Percentiles rank a stretch among this genome's conserved stretches.
These are phyloP conservation scores for Diadumene lineata DNA, from an alignment of 92 coral and sea anemone genomes.

Conservation along the genomic window DNA sequence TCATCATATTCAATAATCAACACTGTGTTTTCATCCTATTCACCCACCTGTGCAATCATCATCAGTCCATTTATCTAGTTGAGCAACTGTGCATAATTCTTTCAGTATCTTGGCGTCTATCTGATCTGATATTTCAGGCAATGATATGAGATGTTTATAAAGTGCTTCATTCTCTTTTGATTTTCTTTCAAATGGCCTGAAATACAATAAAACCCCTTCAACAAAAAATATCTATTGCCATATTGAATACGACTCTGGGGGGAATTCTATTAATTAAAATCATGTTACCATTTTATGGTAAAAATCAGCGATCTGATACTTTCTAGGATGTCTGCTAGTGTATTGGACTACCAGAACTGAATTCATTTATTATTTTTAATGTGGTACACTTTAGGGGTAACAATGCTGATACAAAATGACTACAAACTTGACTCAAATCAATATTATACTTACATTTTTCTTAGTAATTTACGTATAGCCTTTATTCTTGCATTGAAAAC, in stretches of 20 bases:
- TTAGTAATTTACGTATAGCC: slow-evolving; percentile 68
- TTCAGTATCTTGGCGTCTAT: slow-evolving; percentile 62
- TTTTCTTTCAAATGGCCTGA: slow-evolving; percentile 96
- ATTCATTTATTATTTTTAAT: no score
- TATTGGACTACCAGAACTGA: no score
- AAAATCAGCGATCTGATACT: no score
- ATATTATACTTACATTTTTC: slow-evolving; percentile 72
- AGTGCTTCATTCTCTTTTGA: slow-evolving; percentile 78
- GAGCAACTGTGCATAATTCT: slow-evolving; percentile 83
- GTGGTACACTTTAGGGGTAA: no score
- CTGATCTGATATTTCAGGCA: slow-evolving; percentile 71
- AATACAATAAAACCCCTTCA: not conserved
- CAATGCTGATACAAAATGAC: not conserved
- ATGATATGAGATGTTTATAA: slow-evolving; percentile 77
- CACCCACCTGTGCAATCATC: slow-evolving; percentile 90
- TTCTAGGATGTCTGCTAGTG: no score
- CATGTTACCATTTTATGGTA: no score
- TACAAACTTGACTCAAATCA: no score
- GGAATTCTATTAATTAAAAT: no score
- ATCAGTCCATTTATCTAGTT: slow-evolving; percentile 84
- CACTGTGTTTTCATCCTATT: no score
- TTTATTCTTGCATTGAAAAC: slow-evolving; percentile 70
- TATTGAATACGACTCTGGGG: no score
- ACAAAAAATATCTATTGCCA: not conserved
- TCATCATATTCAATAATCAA: not conserved